Evolutionary conservation across 2,888 invertebrate genomes (phyloP).

Genomic region (Melinopterus prodromus): DNA sequence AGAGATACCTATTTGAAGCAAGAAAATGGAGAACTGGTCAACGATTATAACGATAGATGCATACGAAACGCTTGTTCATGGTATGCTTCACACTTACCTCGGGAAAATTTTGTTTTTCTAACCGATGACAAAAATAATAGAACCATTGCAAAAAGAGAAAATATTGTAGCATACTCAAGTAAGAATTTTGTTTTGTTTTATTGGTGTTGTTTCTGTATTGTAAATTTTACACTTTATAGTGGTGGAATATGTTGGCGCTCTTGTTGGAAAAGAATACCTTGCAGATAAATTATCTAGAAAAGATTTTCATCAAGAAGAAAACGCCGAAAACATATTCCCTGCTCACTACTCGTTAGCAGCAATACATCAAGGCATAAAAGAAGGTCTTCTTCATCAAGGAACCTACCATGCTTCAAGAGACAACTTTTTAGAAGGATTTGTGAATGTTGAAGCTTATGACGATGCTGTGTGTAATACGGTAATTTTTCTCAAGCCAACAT

Average conservation of each 20-base stretch:
- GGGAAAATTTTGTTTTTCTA: slow-evolving; percentile 76
- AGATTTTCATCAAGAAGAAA: slow-evolving; percentile 68
- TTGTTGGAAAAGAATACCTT: slow-evolving; percentile 72
- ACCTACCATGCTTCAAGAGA: slow-evolving; percentile 87
- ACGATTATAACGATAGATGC: slow-evolving; percentile 92
- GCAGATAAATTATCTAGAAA: slow-evolving; percentile 83
- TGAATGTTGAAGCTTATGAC: slow-evolving; percentile 81
- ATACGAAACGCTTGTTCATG: slow-evolving; percentile 83
- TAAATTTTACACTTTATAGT: slow-evolving; percentile 61
- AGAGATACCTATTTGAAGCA: slow-evolving; percentile 91
- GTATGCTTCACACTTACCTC: slow-evolving; percentile 79
- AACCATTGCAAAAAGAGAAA: slow-evolving; percentile 73
- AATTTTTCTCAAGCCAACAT: slow-evolving; percentile 15
- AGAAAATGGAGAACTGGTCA: slow-evolving; percentile 80
- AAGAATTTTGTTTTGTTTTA: slow-evolving; percentile 46
- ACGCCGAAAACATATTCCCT: slow-evolving; percentile 77
- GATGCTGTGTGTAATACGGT: slow-evolving; percentile 71
- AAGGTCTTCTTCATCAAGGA: slow-evolving; percentile 80
- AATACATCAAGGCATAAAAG: slow-evolving; percentile 82
- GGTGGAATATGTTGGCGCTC: slow-evolving; percentile 78
- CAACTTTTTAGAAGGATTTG: slow-evolving; percentile 92
- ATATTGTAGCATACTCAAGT: slow-evolving; percentile 78
- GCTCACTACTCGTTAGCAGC: slow-evolving; percentile 83
- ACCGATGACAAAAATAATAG: slow-evolving; percentile 87
- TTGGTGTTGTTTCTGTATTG: background rate